These are phyloP conservation scores for Linnaemya tessellans DNA, from an alignment of 2,888 invertebrate species.

Conservation along the genomic window DNA sequence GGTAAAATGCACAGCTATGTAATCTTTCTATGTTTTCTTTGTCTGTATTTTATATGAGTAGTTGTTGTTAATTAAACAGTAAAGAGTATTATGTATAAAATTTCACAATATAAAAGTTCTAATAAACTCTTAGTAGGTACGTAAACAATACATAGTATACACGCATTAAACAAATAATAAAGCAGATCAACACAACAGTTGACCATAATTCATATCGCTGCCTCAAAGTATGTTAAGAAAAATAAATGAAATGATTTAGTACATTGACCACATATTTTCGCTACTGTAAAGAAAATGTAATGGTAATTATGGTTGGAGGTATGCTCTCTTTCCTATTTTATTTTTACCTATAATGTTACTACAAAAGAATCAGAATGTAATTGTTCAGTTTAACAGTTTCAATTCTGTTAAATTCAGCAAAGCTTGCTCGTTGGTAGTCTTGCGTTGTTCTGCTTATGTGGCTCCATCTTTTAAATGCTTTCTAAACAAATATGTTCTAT, in stretches of 20 bases:
- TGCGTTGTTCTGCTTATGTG: conserved; percentile 73
- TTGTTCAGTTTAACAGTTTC: conserved; percentile 24
- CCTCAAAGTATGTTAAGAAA: conserved; percentile 63
- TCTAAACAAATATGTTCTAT: conserved; percentile 63
- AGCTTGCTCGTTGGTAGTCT: not conserved
- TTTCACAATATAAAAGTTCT: not conserved
- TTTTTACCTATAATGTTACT: not conserved
- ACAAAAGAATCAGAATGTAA: not conserved
- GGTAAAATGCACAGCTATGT: not conserved
- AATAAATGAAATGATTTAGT: not conserved
- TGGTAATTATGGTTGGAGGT: conserved; percentile 47
- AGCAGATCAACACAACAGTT: conserved; percentile 63
- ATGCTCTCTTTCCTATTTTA: conserved; percentile 11
- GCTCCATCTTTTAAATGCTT: conserved; percentile 82
- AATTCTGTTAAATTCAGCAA: not conserved
- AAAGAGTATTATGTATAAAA: conserved; percentile 41
- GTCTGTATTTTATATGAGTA: not conserved
- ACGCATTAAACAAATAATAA: not conserved
- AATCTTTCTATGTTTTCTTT: not conserved
- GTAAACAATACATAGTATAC: not conserved
- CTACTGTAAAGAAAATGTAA: conserved; percentile 36
- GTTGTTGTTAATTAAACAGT: conserved; percentile 57
- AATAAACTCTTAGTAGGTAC: not conserved
- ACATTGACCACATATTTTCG: not conserved
- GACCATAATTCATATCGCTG: conserved; percentile 45